Percentiles rank a stretch among this genome's conserved stretches.
Evolutionary conservation across 2,888 invertebrate genomes (phyloP).

Genomic region (Carpatolechia fugitivella): DNA sequence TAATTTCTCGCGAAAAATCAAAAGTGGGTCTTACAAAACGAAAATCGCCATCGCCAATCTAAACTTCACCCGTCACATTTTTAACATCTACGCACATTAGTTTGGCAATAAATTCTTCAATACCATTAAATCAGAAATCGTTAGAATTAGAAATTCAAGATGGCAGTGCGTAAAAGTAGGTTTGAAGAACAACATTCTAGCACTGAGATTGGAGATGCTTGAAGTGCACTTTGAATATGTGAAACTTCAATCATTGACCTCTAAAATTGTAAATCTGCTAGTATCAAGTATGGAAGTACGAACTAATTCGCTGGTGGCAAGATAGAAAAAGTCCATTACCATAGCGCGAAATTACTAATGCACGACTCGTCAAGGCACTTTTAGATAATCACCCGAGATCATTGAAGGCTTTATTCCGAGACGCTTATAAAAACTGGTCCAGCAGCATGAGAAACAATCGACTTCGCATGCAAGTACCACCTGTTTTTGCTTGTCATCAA

Average conservation of each 20-base stretch:
- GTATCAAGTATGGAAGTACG: not conserved
- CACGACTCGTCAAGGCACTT: constrained; percentile 33
- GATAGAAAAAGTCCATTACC: constrained; percentile 21
- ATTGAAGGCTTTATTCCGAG: constrained; percentile 44
- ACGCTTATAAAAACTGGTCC: constrained; percentile 48
- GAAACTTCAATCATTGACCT: constrained; percentile 55
- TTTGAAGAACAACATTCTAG: constrained; percentile 53
- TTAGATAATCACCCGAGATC: constrained; percentile 41
- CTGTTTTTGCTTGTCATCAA: constrained; percentile 13
- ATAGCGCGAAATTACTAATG: constrained; percentile 35
- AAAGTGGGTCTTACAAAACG: not conserved
- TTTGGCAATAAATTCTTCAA: not conserved
- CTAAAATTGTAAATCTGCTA: constrained; percentile 31
- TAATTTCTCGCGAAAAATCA: not conserved
- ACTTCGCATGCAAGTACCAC: constrained; percentile 18
- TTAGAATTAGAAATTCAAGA: constrained; percentile 30
- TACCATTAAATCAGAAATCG: not conserved
- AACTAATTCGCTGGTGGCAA: constrained; percentile 14
- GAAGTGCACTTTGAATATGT: constrained; percentile 38
- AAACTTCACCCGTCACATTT: not conserved
- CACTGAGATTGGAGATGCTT: constrained; percentile 31
- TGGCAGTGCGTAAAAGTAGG: constrained; percentile 38
- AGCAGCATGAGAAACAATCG: constrained; percentile 40
- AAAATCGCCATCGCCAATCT: not conserved
- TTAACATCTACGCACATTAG: too few relatives aligned